A percentile compares a stretch with the other conserved stretches of the same genome.
phyloP scores from a whole-genome alignment of 2,888 invertebrate genomes.

The Megalurothrips usitatus region DNA sequence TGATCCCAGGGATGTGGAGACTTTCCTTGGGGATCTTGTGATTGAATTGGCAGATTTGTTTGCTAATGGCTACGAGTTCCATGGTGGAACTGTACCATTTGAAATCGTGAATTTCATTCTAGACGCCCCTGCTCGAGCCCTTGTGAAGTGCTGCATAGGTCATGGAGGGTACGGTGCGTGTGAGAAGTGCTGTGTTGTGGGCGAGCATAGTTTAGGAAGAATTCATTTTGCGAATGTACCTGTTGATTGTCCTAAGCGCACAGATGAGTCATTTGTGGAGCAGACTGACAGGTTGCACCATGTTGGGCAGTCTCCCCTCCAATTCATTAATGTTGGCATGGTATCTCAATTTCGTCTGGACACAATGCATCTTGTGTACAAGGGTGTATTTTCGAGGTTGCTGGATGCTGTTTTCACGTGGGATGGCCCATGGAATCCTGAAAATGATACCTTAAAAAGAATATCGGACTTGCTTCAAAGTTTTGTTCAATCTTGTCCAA shows the following conservation, averaged over 20 bases:
- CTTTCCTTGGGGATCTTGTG: neutral
- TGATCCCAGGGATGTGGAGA: neutral
- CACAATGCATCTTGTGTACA: neutral
- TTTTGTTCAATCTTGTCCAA: neutral
- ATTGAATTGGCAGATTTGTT: neutral
- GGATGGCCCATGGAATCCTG: neutral
- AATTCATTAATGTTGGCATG: neutral
- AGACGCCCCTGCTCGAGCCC: neutral
- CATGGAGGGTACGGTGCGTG: neutral
- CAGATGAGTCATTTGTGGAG: too few species aligned
- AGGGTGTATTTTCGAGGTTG: neutral
- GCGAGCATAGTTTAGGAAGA: too few species aligned
- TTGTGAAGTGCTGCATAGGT: neutral
- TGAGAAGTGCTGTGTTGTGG: neutral
- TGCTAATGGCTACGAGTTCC: neutral
- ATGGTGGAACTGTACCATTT: neutral
- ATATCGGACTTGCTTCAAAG: neutral
- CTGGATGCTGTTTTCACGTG: too few species aligned
- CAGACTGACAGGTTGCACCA: too few species aligned
- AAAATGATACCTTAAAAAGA: neutral
- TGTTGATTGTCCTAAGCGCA: too few species aligned
- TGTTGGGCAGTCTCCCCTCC: too few species aligned
- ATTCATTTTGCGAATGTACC: too few species aligned
- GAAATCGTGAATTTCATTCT: neutral
- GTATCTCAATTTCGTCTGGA: neutral